phyloP scores from a whole-genome alignment of 1,140 invertebrate species.

The Tetramorium simillimum region DNA sequence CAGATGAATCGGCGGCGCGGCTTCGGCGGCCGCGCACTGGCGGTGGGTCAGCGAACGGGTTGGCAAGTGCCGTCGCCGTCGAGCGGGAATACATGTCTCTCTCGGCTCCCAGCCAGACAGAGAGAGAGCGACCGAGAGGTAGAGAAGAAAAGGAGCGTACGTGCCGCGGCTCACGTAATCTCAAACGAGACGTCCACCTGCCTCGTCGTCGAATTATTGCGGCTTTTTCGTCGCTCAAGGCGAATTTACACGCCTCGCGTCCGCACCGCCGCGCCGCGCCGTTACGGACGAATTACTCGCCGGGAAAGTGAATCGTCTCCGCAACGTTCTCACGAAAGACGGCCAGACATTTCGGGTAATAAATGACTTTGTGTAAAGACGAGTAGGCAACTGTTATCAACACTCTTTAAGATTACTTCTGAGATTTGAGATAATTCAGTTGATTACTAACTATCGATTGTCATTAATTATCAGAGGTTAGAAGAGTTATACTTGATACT shows the following conservation, averaged over 20 bases:
- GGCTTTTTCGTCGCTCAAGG: conserved; percentile 69
- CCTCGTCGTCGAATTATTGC: conserved; percentile 72
- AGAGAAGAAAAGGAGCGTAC: conserved; percentile 61
- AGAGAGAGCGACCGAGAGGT: neutral
- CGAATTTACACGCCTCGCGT: conserved; percentile 36
- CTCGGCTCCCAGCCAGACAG: neutral
- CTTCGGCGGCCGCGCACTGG: conserved; percentile 7
- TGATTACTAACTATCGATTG: neutral
- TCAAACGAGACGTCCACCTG: conserved; percentile 77
- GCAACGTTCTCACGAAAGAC: neutral
- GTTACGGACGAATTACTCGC: conserved; percentile 19
- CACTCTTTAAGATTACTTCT: neutral
- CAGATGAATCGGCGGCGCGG: conserved; percentile 32
- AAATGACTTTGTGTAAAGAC: neutral
- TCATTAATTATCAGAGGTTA: too few relatives aligned
- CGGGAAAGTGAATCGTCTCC: conserved; percentile 17
- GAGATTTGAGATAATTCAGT: neutral
- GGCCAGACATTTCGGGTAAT: neutral
- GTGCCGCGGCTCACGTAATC: conserved; percentile 68
- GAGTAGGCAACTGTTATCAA: neutral
- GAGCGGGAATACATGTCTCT: conserved; percentile 2
- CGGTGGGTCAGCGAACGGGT: conserved; percentile 42
- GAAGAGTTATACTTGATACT: too few relatives aligned
- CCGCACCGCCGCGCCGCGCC: neutral
- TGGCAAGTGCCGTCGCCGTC: conserved; percentile 30